A percentile compares a stretch with the other conserved stretches of the same genome.
These are phyloP conservation scores for Drosophila suzukii DNA, from an alignment of 1,140 invertebrate species.

Conservation along the genomic window DNA sequence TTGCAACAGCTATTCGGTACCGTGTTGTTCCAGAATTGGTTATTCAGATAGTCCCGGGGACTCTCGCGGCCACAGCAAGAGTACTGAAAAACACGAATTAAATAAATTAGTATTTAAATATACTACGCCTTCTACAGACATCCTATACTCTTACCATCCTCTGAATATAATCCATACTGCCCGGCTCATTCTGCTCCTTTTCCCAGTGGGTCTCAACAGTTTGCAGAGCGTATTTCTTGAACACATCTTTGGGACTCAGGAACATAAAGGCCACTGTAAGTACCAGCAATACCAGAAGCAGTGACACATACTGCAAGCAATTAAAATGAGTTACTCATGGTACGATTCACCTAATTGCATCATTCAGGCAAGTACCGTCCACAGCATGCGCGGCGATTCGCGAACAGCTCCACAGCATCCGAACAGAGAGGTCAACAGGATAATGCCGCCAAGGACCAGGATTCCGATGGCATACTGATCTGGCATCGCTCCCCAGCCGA, in stretches of 20 bases:
- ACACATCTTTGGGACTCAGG: conserved; percentile 55
- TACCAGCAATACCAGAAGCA: conserved; percentile 61
- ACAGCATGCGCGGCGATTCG: conserved; percentile 92
- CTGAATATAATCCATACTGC: conserved; percentile 72
- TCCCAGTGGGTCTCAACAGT: conserved; percentile 61
- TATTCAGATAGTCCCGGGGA: conserved; percentile 83
- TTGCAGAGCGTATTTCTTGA: conserved; percentile 68
- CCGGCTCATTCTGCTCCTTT: conserved; percentile 55
- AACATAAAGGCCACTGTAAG: conserved; percentile 59
- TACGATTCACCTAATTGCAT: background rate
- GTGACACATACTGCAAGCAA: conserved; percentile 58
- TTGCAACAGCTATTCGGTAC: conserved; percentile 84
- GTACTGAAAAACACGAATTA: conserved; percentile 84
- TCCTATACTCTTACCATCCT: conserved; percentile 40
- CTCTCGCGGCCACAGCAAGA: conserved; percentile 88
- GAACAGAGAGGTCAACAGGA: conserved; percentile 91
- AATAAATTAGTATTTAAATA: background rate
- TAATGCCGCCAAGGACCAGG: conserved; percentile 89
- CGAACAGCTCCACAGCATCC: conserved; percentile 93
- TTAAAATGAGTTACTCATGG: conserved; percentile 8
- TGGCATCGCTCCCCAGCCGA: conserved; percentile 85
- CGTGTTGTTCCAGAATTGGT: conserved; percentile 55
- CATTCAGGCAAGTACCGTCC: conserved; percentile 87
- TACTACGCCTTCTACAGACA: too few species aligned
- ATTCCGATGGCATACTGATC: conserved; percentile 86